Evolutionary conservation across 2,113 vertebrate species (phyloP), one percentile per base, ranked within the genome.

Genomic region (Orientallactaga bullata): DNA sequence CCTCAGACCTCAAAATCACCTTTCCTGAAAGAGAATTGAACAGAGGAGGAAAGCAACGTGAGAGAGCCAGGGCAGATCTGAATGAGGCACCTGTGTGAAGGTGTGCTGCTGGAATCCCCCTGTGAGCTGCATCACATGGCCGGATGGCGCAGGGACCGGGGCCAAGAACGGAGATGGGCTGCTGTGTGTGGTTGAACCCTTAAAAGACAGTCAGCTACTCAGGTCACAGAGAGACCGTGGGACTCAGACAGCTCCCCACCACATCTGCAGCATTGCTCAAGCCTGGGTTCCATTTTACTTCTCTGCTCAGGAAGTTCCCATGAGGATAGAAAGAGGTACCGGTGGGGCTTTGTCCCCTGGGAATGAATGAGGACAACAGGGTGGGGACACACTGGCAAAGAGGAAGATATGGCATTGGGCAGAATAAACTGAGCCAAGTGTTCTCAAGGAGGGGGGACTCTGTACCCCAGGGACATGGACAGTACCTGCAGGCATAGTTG

Each of bases 1-100:
- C 68, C 47, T 39, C 55, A 55, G 39, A 37, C 32, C 5, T 11
- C 65, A 72, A 30, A 85, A 72, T 23, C 32, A 1, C 65, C 51
- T 85, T 39, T 26, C 42, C 85, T 6, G 11, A 72, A 65, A 72
- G 35, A 55, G 74, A 78, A 80, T 12, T 35, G 47, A 26, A 77
- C 24, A 17, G 9, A 24, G 39, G 65, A 21, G 2, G 63, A 7
- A 42, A n/a, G 58, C 30, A 13, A 13, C 0, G 0, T 6, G n/a
- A 58, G 79, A 20, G 72, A 3, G 24, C 7, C 10, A 12, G 28
- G 26, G 37, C 6, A 20, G n/a, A 4, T 58, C 42, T 10, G 80
- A 66, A 7, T 20, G 65, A 3, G 20, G 66, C 12, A 4, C 23
- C 26, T 18, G 3, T 23, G 7, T n/a, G 65, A 16, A 28, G 55